A percentile compares a stretch with the other conserved stretches of the same genome.
phyloP scores from a whole-genome alignment of 2,113 vertebrate genomes.

The Daboia siamensis region DNA sequence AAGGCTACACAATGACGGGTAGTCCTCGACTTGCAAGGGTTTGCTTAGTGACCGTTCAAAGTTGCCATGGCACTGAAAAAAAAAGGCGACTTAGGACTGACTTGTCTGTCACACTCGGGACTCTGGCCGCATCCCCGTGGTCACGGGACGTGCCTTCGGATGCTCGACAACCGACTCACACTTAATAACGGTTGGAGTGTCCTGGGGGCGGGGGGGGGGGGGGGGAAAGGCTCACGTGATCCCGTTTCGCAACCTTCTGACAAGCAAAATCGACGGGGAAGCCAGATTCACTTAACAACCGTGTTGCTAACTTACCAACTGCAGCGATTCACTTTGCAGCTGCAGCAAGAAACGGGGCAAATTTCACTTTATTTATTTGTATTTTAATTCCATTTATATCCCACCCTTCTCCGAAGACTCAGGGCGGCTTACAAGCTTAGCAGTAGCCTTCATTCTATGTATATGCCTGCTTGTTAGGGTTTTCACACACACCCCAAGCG shows the following conservation, averaged over 20 bases:
- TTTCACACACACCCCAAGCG: too few species aligned
- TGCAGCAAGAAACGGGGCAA: background rate
- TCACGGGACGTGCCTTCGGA: background rate
- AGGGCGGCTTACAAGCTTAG: too few species aligned
- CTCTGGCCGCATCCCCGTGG: background rate
- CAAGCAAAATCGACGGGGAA: background rate
- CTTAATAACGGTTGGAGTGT: background rate
- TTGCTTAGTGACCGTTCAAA: background rate
- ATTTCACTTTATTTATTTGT: too few species aligned
- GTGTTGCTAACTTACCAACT: background rate
- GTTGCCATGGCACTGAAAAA: background rate
- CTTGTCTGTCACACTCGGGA: too few species aligned
- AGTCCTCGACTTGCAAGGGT: background rate
- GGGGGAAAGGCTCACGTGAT: background rate
- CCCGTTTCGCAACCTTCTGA: background rate
- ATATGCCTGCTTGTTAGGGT: too few species aligned
- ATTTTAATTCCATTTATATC: too few species aligned
- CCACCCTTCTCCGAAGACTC: too few species aligned
- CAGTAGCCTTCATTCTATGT: too few species aligned
- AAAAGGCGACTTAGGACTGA: background rate
- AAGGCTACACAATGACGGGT: background rate
- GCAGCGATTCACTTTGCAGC: background rate
- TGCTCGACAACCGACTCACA: background rate
- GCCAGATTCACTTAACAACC: background rate
- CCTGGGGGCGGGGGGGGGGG: background rate